Base-by-base conservation (phyloP, 2,888 invertebrate species). In the Sinopyrophorus schimmeli region DNA sequence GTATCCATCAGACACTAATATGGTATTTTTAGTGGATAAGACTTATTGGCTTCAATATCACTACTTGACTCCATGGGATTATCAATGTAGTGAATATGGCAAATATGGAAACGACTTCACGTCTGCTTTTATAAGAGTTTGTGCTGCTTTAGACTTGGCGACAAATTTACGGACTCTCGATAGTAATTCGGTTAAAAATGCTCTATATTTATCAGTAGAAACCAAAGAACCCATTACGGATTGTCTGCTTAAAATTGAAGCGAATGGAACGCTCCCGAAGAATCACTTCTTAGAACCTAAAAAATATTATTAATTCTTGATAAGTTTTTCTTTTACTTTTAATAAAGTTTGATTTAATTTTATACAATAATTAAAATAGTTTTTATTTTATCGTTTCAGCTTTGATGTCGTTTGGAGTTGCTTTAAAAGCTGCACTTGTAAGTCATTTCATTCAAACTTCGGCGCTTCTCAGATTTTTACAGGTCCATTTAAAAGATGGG, bases 11-110 rank as follows among this genome's bases (percentile, higher is more conserved):
- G 87, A 89, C 59, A 84, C 87, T 2, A 89, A 88, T 67, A 74
- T 82, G 53, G 83, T 90, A 5, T 91, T 91, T 68, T 70, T 91
- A 34, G 68, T 90, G 3, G 81, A 80, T 2, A 87, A 86, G 68
- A 84, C 83, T 2, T 84, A 85, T 66, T 91, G 91, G 91, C 82
- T 84, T 0, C 84, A 86, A 52, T 92, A 89, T 65, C 91, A 92
- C 65, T 90, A 91, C 61, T 65, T 88, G 12, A 69, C 87, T 12
- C 87, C 89, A 0, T 82, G 83, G 74, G 91, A 92, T 64, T 91
- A 88, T 72, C 87, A 88, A 64, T 83, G 82, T n/a, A 86, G 87
- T 5, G 91, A 92, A 71, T 91, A 79, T 57, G 91, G 91, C 2
- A 79, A 80, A 28, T 91, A 91, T 62, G 82, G 82, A 74, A 71